Percentiles rank a stretch among this genome's conserved stretches.
Evolutionary conservation across 2,888 invertebrate species (phyloP).

Genomic region (Protodeltote pygarga): DNA sequence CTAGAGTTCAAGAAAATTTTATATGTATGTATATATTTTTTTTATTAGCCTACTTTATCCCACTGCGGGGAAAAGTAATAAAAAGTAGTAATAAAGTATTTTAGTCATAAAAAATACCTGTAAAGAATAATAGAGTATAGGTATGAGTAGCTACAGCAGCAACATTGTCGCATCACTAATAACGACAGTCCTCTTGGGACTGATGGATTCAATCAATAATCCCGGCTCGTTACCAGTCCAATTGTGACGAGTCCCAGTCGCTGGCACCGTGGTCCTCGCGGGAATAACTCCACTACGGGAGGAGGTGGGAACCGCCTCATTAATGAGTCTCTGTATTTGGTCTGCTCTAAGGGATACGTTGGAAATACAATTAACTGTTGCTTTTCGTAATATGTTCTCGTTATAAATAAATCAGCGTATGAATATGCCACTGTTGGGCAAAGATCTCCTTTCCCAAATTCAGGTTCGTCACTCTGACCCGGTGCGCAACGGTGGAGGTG

Average conservation of each 20-base stretch:
- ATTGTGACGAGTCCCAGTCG: constrained; percentile 64
- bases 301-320: constrained; percentile 26
- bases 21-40: no score
- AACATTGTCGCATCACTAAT: constrained; percentile 46
- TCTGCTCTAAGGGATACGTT: constrained; percentile 25
- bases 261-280: constrained; percentile 38
- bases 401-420: no score
- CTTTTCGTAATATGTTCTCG: constrained; percentile 14
- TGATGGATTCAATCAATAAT: constrained; percentile 69
- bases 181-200: constrained; percentile 60
- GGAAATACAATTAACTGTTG: constrained; percentile 31
- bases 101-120: no score
- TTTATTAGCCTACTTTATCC: no score
- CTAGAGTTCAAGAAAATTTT: no score
- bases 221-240: constrained; percentile 66
- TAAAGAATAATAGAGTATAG: no score
- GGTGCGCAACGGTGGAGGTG: no score
- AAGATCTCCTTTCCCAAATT: no score
- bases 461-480: no score
- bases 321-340: constrained; percentile 42
- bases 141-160: constrained; percentile 11
- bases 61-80: no score
- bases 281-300: constrained; percentile 37
- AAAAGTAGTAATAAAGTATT: no score
- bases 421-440: no score